These are phyloP conservation scores for Elgonia sp. DNA, from an alignment of 2,888 invertebrate genomes.

Conservation along the genomic window DNA sequence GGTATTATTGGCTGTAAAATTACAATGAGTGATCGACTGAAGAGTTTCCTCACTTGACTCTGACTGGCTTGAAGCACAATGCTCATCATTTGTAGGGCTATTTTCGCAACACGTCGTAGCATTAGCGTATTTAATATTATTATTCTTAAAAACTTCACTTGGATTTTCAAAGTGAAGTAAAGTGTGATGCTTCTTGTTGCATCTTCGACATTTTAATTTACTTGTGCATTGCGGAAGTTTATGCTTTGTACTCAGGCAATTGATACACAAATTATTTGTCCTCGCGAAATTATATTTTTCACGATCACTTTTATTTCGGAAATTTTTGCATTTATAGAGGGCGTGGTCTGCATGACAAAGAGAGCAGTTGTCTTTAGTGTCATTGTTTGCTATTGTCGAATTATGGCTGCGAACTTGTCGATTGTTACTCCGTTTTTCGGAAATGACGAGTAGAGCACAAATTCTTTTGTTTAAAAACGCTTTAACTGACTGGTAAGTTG, in stretches of 20 bases:
- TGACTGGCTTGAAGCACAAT: too few species aligned
- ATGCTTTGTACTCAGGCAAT: not conserved
- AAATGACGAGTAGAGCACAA: not conserved
- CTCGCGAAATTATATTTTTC: slow-evolving; percentile 2
- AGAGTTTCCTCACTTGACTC: too few species aligned
- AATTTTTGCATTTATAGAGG: not conserved
- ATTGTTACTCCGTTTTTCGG: not conserved
- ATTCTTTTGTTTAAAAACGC: not conserved
- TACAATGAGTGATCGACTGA: too few species aligned
- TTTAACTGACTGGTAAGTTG: not conserved
- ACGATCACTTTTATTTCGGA: not conserved
- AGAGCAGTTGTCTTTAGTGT: not conserved
- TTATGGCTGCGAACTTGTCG: not conserved
- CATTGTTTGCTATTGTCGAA: not conserved
- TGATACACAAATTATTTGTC: not conserved
- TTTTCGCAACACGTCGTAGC: too few species aligned
- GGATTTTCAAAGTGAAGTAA: not conserved
- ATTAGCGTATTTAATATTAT: too few species aligned
- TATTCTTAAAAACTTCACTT: not conserved
- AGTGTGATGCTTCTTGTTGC: not conserved
- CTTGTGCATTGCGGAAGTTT: not conserved
- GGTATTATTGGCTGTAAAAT: too few species aligned
- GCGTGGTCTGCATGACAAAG: not conserved
- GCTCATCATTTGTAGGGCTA: too few species aligned
- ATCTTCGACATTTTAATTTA: not conserved